Conservation (phyloP, 1,140 invertebrate species). For the Ladona fulva region DNA sequence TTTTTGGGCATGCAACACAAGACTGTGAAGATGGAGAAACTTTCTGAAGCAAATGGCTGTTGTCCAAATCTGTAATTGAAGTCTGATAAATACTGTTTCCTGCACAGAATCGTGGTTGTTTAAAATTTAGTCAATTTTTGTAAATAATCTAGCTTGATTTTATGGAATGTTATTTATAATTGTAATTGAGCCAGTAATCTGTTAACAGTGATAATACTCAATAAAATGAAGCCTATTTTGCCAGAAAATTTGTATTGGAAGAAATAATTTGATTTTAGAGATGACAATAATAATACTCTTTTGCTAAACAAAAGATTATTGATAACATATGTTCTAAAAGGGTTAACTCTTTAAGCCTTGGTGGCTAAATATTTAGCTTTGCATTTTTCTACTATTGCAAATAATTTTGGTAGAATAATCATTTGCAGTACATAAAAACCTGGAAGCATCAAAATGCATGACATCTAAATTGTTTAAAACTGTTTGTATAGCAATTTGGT, state of each 20-base stretch:
- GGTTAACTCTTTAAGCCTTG: no score
- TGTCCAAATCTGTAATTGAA: not conserved
- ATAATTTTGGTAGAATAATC: no score
- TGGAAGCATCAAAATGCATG: no score
- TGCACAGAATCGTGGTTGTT: not conserved
- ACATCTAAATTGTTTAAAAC: no score
- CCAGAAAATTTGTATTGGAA: not conserved
- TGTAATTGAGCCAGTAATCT: not conserved
- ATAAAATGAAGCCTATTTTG: conserved; percentile 3
- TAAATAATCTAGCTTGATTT: not conserved
- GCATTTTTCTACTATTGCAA: no score
- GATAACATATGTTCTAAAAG: no score
- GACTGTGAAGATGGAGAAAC: conserved; percentile 75
- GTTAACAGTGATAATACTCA: not conserved
- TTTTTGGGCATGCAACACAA: conserved; percentile 68
- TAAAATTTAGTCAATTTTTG: not conserved
- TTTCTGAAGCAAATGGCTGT: conserved; percentile 44
- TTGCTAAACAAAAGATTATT: no score
- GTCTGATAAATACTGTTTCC: not conserved
- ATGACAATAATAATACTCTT: no score
- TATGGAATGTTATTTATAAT: conserved; percentile 2
- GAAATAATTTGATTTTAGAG: no score
- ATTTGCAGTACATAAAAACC: no score
- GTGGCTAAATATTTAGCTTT: no score
- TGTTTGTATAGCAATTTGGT: no score